Evolutionary conservation across 2,797 vertebrate genomes (phyloP), one percentile per base, ranked within the genome.

Genomic region (Manis crassicaudata): DNA sequence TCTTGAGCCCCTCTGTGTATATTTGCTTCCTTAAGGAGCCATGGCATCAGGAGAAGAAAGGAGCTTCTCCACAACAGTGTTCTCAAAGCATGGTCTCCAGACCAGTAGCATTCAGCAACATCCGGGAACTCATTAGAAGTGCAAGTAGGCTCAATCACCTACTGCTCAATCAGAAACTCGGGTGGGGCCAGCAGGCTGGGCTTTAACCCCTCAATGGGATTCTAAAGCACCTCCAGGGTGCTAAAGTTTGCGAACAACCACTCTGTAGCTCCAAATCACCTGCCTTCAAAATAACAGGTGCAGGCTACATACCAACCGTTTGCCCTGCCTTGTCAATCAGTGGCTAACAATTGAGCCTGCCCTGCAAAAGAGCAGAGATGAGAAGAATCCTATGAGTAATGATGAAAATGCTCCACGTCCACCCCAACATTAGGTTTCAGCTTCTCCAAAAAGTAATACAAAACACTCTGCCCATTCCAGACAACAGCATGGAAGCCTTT

Each of bases 401-500:
- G 81, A 32, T 81, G n/a, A 88, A 88, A 89, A 88, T 40, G 7
- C 70, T 87, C 73, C 20, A 27, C 0, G 0, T 56, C 58, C 82
- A 95, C 65, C 7, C 23, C 62, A 90, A 86, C 1, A 0, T 46
- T 54, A 77, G 50, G 77, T 95, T 96, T 96, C n/a, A 35, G 77
- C 56, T 81, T 95, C 67, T 95, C 92, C 73, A 62, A 92, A 92
- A 92, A 86, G 88, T 70, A 68, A 37, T 58, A 70, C 62, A 92
- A 83, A 90, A 72, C 7, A 56, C 43, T 62, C 76, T 77, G 84
- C 92, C 86, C 86, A 77, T 92, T 87, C 54, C 91, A 87, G 76
- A 94, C 95, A 89, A 92, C 96, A 97, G 96, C 97, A 95, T 96
- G 97, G 96, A 95, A 97, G 96, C 90, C 92, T 91, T 97, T 97